Evolutionary conservation across 2,797 vertebrate species (phyloP).

Genomic region (Iguana delicatissima): DNA sequence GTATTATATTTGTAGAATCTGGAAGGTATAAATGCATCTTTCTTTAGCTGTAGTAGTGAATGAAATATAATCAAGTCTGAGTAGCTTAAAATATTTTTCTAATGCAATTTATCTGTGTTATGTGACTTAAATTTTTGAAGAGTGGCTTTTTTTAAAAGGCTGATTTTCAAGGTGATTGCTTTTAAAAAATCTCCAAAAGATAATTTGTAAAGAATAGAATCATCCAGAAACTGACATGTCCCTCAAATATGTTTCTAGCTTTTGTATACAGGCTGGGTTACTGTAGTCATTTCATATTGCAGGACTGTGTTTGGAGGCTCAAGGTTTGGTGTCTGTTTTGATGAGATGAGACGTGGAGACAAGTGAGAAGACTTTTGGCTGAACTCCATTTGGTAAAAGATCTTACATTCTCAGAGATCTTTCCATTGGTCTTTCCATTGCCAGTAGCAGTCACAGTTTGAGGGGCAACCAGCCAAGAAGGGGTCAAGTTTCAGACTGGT

Average conservation of each 20-base stretch:
- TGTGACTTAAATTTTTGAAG: background rate
- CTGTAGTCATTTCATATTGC: slow-evolving; percentile 62
- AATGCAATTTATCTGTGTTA: background rate
- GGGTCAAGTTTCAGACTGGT: slow-evolving; percentile 74
- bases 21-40: background rate
- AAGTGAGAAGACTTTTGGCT: slow-evolving; percentile 75
- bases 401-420: slow-evolving; percentile 79
- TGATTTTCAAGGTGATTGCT: no score
- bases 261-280: slow-evolving; percentile 49
- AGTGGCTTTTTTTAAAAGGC: background rate
- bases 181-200: background rate
- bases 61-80: background rate
- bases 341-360: slow-evolving; percentile 69
- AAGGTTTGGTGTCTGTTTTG: slow-evolving; percentile 72
- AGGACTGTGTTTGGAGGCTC: slow-evolving; percentile 59
- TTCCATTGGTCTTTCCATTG: slow-evolving; percentile 80
- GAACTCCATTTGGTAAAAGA: slow-evolving; percentile 77
- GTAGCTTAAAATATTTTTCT: background rate
- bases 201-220: slow-evolving; percentile 15
- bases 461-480: slow-evolving; percentile 73
- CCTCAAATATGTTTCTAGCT: slow-evolving; percentile 40
- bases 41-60: background rate
- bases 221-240: slow-evolving; percentile 34
- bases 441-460: slow-evolving; percentile 75
- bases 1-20: background rate